Base-by-base conservation (phyloP, 2,113 vertebrate species). In the Pollachius pollachius region DNA sequence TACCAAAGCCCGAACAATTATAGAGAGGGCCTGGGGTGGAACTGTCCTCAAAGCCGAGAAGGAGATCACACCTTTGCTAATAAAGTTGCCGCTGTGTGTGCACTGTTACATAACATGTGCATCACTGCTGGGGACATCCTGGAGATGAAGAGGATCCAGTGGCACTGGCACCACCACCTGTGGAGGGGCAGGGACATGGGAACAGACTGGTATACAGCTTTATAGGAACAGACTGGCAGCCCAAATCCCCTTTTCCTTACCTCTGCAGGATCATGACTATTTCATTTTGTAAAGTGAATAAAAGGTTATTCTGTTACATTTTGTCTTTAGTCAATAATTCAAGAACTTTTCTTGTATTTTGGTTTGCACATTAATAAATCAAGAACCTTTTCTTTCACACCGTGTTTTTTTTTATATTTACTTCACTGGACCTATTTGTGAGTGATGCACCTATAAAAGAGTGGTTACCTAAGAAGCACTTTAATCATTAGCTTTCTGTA, bases 21-120 rank as follows among this genome's bases (percentile, higher is more conserved):
- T 67, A 3, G 23, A 67, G 52, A 15, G 52, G 15, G 15, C 52
- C 25, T 71, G 41, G 69, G 1, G 61, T 1, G n/a, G 21, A 8
- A 62, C 64, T 17, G 63, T 71, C 17, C 57, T 54, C 21, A 30
- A 57, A 16, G 52, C 61, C 62, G 56, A 41, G 62, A 71, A 15
- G 62, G 64, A 5, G 0, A 21, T 3, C 48, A 30, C n/a, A 30
- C 13, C 1, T 71, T 64, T 34, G 61, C 48, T 23, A 23, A 17
- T 1, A 19, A 27, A 13, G 62, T 65, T 3, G 56, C 64, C 52
- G 9, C n/a, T 12, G 52, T 18, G 7, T 65, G 17, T 48, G n/a
- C 27, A 1, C 30, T 72, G 11, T 34, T 65, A n/a, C 63, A 59
- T 15, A 72, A 59, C 16, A 61, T 61, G 11, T 72, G 30, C 37